These are phyloP conservation scores for Cheirogaleus major DNA, from an alignment of 2,797 vertebrate species.

Conservation along the genomic window DNA sequence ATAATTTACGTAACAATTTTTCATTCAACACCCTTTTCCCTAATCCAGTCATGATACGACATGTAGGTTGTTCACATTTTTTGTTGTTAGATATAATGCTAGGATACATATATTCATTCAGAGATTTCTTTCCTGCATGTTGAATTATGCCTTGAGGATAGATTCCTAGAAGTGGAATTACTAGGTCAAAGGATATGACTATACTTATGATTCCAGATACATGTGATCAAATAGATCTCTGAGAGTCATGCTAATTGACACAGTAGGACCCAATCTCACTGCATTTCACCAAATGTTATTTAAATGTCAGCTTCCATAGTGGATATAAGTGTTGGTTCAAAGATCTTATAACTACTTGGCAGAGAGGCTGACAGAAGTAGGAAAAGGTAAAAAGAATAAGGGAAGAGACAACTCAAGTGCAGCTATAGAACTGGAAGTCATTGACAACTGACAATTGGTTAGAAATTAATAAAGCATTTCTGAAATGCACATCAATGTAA, in stretches of 20 bases:
- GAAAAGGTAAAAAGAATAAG: not conserved
- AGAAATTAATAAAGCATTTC: not conserved
- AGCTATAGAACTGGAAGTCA: not conserved
- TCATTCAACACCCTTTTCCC: not conserved
- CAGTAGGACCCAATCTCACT: not conserved
- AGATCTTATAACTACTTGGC: not conserved
- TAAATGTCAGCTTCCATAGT: not conserved
- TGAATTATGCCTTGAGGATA: not conserved
- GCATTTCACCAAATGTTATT: constrained; percentile 38
- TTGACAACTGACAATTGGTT: not conserved
- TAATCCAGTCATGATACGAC: not conserved
- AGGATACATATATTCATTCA: not conserved
- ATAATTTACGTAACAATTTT: not conserved
- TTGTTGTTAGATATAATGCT: not conserved
- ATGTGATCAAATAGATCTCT: not conserved
- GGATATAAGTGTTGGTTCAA: not conserved
- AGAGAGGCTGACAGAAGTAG: not conserved
- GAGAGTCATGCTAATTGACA: not conserved
- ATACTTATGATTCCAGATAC: constrained; percentile 9
- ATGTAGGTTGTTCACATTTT: not conserved
- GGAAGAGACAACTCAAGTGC: constrained; percentile 2
- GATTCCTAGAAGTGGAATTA: constrained; percentile 56
- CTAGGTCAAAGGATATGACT: constrained; percentile 18
- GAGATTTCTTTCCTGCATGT: not conserved
- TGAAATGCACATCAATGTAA: not conserved